These are phyloP conservation scores for Zaprionus nigranus DNA, from an alignment of 1,140 invertebrate genomes.

Conservation along the genomic window DNA sequence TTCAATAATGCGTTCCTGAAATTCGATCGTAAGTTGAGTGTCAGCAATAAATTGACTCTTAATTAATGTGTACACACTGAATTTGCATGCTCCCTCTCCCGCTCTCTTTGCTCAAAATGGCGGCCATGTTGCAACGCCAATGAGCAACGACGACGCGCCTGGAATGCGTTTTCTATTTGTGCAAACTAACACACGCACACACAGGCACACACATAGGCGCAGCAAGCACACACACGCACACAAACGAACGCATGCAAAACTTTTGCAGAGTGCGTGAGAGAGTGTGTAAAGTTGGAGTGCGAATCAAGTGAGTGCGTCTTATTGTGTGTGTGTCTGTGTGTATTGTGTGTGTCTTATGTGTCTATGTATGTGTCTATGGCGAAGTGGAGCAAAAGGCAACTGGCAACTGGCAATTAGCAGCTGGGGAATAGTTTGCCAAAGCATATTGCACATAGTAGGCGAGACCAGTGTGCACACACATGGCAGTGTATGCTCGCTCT, in stretches of 20 bases:
- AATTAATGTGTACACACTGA: not conserved
- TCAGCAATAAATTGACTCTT: not conserved
- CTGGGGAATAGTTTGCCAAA: constrained; percentile 56
- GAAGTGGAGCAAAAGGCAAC: constrained; percentile 50
- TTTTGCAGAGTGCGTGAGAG: constrained; percentile 25
- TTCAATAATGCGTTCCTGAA: constrained; percentile 17
- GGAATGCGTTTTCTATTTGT: constrained; percentile 54
- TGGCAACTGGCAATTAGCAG: constrained; percentile 47
- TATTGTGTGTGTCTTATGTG: constrained; percentile 16
- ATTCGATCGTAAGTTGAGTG: constrained; percentile 12
- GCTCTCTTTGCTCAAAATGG: not conserved
- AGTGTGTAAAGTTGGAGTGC: constrained; percentile 21
- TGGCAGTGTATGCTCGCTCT: not conserved
- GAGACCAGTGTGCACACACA: constrained; percentile 40
- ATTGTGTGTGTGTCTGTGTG: not conserved
- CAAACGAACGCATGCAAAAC: constrained; percentile 44
- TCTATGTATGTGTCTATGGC: constrained; percentile 15
- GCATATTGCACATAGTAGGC: constrained; percentile 59
- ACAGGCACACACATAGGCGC: not conserved
- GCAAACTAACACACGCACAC: constrained; percentile 44
- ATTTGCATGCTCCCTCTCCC: not conserved
- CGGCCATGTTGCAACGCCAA: constrained; percentile 5
- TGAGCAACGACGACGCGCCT: constrained; percentile 26
- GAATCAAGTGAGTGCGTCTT: constrained; percentile 16
- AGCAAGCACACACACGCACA: not conserved